phyloP scores from a whole-genome alignment of 53 echinoderm and acorn worm genomes.

The Actinopyga echinites region DNA sequence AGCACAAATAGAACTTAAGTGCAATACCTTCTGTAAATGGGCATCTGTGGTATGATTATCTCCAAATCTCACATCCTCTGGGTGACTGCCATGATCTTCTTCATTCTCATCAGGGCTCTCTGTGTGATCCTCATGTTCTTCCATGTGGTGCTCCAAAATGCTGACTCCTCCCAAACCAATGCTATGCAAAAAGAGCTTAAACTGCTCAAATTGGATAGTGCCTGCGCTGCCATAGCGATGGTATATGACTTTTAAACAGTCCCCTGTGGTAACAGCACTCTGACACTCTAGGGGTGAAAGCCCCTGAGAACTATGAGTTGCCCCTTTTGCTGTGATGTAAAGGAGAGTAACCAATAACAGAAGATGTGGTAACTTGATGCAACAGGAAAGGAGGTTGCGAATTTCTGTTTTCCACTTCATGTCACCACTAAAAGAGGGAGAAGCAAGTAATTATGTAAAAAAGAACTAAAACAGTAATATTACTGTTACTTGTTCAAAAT shows the following conservation, averaged over 20 bases:
- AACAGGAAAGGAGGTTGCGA: too few species aligned
- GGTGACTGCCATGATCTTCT: neutral
- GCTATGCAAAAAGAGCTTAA: conserved; percentile 56
- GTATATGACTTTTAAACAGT: conserved; percentile 70
- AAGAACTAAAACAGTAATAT: too few species aligned
- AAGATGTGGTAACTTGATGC: too few species aligned
- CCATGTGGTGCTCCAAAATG: neutral
- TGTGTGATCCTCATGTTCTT: neutral
- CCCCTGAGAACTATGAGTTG: too few species aligned
- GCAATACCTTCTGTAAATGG: neutral
- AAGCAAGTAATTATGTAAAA: too few species aligned
- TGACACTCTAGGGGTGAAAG: neutral
- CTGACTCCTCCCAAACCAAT: conserved; percentile 64
- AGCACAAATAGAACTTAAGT: neutral
- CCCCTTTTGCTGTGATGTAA: too few species aligned
- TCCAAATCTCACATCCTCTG: neutral
- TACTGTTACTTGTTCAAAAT: too few species aligned
- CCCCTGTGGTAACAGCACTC: conserved; percentile 3
- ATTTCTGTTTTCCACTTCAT: too few species aligned
- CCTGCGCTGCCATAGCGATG: conserved; percentile 58
- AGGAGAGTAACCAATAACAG: too few species aligned
- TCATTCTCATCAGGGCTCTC: conserved; percentile 1
- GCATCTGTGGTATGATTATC: conserved; percentile 22
- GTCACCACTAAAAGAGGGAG: too few species aligned
- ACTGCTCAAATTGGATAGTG: conserved; percentile 48